Percentiles rank a stretch among this genome's conserved stretches.
Evolutionary conservation across 2,888 invertebrate species (phyloP).

Genomic region (Cyaniris semiargus): DNA sequence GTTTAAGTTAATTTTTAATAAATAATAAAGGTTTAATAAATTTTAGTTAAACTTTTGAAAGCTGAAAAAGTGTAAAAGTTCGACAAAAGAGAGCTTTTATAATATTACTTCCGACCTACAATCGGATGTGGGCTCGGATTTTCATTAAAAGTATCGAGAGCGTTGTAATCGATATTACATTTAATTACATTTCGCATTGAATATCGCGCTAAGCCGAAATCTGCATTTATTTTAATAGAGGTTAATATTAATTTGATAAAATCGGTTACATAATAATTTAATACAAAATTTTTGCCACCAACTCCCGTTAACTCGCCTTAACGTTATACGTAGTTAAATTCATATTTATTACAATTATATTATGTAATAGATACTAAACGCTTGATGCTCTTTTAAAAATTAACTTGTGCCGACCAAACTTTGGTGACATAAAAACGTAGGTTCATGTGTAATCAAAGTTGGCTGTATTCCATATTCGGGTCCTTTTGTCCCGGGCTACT

Average conservation of each 20-base stretch:
- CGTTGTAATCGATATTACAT: slow-evolving; percentile 1
- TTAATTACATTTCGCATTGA: neutral
- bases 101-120: slow-evolving; percentile 13
- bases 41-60: neutral
- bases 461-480: slow-evolving; percentile 17
- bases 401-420: neutral
- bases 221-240: slow-evolving; percentile 4
- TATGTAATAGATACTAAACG: neutral
- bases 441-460: slow-evolving; percentile 14
- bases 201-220: neutral
- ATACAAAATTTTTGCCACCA: too few relatives aligned
- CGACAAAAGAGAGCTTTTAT: neutral
- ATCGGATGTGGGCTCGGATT: neutral
- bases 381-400: neutral
- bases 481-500: slow-evolving; percentile 23
- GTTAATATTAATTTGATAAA: neutral
- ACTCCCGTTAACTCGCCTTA: neutral
- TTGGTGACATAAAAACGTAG: neutral
- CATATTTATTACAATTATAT: neutral
- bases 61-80: neutral
- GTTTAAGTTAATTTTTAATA: too few relatives aligned
- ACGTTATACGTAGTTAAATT: neutral
- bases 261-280: neutral
- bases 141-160: slow-evolving; percentile 13
- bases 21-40: too few relatives aligned